These are phyloP conservation scores for Ferdinandea cuprea DNA, from an alignment of 2,888 invertebrate genomes.

Conservation along the genomic window DNA sequence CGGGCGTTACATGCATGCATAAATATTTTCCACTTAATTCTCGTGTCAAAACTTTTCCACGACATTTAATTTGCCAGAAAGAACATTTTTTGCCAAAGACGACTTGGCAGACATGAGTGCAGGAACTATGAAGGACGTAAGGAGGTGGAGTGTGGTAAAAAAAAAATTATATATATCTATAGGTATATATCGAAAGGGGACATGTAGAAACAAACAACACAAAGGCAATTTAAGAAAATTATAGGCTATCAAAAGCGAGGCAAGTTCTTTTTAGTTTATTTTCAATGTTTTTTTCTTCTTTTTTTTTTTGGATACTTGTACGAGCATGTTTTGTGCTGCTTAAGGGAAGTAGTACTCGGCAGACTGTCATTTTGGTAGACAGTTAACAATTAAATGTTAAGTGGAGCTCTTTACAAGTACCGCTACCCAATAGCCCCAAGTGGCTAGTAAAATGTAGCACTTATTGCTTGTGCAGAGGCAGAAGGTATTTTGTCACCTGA, in stretches of 20 bases:
- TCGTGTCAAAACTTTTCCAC: conserved; percentile 75
- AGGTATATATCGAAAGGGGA: conserved; percentile 18
- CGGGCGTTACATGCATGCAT: conserved; percentile 71
- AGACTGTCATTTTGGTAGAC: conserved; percentile 12
- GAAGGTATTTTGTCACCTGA: no score
- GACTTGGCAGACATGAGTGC: conserved; percentile 14
- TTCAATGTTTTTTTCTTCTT: neutral
- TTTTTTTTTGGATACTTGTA: conserved; percentile 1
- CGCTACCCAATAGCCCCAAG: no score
- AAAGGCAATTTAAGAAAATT: conserved; percentile 72
- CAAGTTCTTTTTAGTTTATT: conserved; percentile 41
- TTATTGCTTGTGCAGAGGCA: no score
- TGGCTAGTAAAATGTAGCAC: no score
- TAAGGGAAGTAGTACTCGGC: conserved; percentile 13
- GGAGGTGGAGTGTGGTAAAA: conserved; percentile 29
- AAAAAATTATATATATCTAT: no score
- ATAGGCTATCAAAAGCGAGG: conserved; percentile 65
- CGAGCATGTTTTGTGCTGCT: conserved; percentile 22
- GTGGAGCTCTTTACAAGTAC: neutral
- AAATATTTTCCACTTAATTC: conserved; percentile 74
- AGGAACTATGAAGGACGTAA: conserved; percentile 45
- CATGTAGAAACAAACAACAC: conserved; percentile 46
- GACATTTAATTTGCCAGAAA: conserved; percentile 72
- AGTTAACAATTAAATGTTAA: neutral
- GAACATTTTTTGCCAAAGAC: conserved; percentile 40